A percentile compares a stretch with the other conserved stretches of the same genome.
Conservation (phyloP, 1,140 invertebrate genomes). For the Drosophila saltans region DNA sequence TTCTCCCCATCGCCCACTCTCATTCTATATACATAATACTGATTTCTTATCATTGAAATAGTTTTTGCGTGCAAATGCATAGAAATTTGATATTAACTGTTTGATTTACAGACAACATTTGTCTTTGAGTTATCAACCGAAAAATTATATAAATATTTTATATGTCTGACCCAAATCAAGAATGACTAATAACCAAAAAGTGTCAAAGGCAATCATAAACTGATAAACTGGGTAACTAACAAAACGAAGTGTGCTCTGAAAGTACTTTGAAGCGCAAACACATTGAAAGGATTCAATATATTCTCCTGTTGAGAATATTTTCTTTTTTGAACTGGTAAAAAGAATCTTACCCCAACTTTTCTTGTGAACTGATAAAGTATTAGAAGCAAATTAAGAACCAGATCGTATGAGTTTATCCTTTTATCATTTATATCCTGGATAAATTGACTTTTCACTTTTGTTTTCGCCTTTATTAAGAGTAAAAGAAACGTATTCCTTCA, state of each 20-base stretch:
- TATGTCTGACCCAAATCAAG: slow-evolving; percentile 69
- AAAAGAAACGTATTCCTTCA: no score
- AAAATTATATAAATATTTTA: slow-evolving; percentile 72
- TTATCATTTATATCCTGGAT: no score
- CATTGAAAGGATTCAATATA: no score
- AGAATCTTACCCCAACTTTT: no score
- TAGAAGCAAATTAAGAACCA: no score
- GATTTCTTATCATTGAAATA: slow-evolving; percentile 36
- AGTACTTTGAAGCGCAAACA: no score
- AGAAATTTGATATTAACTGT: slow-evolving; percentile 57
- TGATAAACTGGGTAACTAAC: not conserved
- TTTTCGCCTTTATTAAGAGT: no score
- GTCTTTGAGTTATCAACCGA: slow-evolving; percentile 48
- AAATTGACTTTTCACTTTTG: no score
- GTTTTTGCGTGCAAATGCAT: slow-evolving; percentile 58
- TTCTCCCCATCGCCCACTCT: not conserved
- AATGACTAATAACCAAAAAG: slow-evolving; percentile 54
- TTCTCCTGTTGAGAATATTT: no score
- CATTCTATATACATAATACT: slow-evolving; percentile 24
- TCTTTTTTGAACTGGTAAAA: no score
- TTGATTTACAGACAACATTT: slow-evolving; percentile 53
- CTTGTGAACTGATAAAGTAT: no score
- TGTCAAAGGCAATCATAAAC: slow-evolving; percentile 46
- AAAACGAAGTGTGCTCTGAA: not conserved
- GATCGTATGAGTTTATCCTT: no score